These are phyloP conservation scores for Abscondita cerata DNA, from an alignment of 2,888 invertebrate genomes.

Conservation along the genomic window DNA sequence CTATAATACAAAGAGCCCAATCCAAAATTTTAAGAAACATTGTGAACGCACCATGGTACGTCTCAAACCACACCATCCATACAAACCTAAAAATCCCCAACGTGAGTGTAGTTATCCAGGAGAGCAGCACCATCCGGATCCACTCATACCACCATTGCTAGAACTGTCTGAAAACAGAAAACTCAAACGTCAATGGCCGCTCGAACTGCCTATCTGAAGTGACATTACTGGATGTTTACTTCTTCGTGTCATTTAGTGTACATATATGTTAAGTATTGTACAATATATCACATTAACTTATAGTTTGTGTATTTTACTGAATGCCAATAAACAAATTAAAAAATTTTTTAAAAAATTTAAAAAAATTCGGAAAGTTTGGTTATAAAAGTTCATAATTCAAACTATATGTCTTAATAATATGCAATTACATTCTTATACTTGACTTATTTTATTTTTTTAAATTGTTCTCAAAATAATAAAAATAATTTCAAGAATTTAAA, in stretches of 20 bases:
- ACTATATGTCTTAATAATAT: too few species aligned
- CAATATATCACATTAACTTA: constrained; percentile 7
- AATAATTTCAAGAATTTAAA: too few species aligned
- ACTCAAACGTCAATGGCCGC: constrained; percentile 10
- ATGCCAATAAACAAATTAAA: background rate
- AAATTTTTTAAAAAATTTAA: too few species aligned
- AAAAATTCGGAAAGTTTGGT: too few species aligned
- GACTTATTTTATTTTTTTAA: too few species aligned
- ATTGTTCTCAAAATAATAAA: too few species aligned
- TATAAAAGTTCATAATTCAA: too few species aligned
- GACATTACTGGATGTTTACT: constrained; percentile 16
- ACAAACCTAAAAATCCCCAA: constrained; percentile 6
- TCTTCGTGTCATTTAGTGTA: constrained; percentile 8
- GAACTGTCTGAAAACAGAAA: constrained; percentile 12
- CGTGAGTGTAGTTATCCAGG: constrained; percentile 2
- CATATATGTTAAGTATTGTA: constrained; percentile 11
- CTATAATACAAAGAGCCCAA: background rate
- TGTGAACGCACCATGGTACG: constrained; percentile 4
- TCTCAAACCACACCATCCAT: background rate
- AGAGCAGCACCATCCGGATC: constrained; percentile 14
- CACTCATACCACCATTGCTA: constrained; percentile 16
- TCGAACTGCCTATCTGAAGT: constrained; percentile 13
- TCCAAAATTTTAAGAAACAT: background rate
- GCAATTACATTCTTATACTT: too few species aligned
- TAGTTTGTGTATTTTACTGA: constrained; percentile 5